Base-by-base conservation (phyloP, 2,797 vertebrate genomes). In the Austrolebias charrua region DNA sequence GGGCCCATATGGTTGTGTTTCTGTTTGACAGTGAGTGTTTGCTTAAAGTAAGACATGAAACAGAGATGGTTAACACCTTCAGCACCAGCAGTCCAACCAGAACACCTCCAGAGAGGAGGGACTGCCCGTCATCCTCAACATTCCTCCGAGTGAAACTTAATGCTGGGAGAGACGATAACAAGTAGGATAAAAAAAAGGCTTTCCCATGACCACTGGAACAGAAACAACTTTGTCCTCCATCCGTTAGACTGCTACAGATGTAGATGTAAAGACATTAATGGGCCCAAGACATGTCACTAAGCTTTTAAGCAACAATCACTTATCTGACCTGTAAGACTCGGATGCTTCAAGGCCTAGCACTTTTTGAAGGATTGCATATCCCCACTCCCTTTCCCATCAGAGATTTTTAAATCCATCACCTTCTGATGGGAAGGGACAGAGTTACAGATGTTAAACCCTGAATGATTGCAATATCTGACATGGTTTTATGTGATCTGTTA, bases 171-270 rank as follows among this genome's bases (percentile, higher is more conserved):
- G 87, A 75, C 18, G 64, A 90, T 83, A 77, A 91, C 84, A 85
- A 83, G 76, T 66, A 82, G 79, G 78, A 65, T 66, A 54, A 24
- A 24, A n/a, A 24, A 83, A 63, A 82, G 78, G 79, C 77, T 90
- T 94, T 95, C 92, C 85, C 92, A 92, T 80, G 92, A 93, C 89
- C 90, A 82, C 85, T 67, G 78, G 55, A 71, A 71, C 76, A 69
- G 63, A 56, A 76, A 71, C 65, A 78, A 76, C 74, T 45, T 59
- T 24, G 60, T 67, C 33, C 62, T 59, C 80, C 55, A 6, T 77
- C 68, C 81, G 60, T 67, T 19, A 63, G 61, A 64, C 48, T 60
- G 52, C 48, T 51, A 72, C 60, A 80, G 81, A 85, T 83, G 76
- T 60, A 60, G 71, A 65, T 53, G 31, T 45, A 31, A 49, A 59